Percentiles rank a stretch among this genome's conserved stretches.
Conservation (phyloP, 1,140 invertebrate genomes). For the Parapsyche elsis region DNA sequence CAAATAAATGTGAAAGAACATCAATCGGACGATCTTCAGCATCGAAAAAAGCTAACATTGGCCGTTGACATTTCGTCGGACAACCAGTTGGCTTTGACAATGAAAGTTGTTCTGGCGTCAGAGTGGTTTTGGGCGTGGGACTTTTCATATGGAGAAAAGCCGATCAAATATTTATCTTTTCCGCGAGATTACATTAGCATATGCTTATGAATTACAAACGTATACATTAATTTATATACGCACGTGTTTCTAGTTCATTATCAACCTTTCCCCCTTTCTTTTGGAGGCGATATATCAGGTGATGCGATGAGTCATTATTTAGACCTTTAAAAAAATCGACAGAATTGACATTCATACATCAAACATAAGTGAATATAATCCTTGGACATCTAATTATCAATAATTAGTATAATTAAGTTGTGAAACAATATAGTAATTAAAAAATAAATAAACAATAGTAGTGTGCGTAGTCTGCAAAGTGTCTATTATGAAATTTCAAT, state of each 20-base stretch:
- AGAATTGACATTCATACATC: not conserved
- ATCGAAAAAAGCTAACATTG: constrained; percentile 27
- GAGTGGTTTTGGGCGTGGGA: constrained; percentile 5
- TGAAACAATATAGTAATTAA: not conserved
- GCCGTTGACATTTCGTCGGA: constrained; percentile 39
- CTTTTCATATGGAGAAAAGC: not conserved
- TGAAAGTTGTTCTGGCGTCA: constrained; percentile 38
- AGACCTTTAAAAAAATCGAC: not conserved
- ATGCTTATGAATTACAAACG: constrained; percentile 4
- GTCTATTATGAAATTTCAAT: constrained; percentile 1
- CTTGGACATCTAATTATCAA: not conserved
- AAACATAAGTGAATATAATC: not conserved
- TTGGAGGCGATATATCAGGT: not conserved
- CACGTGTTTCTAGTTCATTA: not conserved
- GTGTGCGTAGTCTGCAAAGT: not conserved
- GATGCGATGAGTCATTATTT: not conserved
- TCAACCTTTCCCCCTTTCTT: not conserved
- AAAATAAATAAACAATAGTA: constrained; percentile 16
- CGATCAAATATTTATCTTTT: constrained; percentile 31
- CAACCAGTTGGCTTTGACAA: constrained; percentile 45
- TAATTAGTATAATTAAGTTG: constrained; percentile 5
- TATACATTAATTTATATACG: not conserved
- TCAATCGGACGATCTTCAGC: constrained; percentile 13
- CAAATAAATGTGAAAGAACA: not conserved
- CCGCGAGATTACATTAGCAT: constrained; percentile 14